phyloP scores from a whole-genome alignment of 2,888 invertebrate genomes.

The Synergus gifuensis region DNA sequence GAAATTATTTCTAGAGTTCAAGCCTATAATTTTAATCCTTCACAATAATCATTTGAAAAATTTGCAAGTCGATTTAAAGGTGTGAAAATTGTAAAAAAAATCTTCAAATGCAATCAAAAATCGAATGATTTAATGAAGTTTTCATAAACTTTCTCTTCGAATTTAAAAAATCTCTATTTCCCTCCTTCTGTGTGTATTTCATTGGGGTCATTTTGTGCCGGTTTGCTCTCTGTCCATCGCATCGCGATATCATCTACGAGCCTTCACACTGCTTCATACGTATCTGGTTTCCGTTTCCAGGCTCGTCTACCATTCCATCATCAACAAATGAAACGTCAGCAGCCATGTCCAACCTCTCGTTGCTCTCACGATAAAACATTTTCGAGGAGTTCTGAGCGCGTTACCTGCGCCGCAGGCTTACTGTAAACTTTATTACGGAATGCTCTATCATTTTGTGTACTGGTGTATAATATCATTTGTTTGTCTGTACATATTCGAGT shows the following conservation, averaged over 20 bases:
- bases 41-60: not conserved
- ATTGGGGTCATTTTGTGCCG: constrained; percentile 42
- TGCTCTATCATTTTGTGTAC: constrained; percentile 23
- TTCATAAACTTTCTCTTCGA: not conserved
- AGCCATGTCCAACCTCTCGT: constrained; percentile 44
- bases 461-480: not conserved
- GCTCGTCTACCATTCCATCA: constrained; percentile 48
- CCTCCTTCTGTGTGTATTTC: constrained; percentile 12
- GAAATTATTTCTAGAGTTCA: no score
- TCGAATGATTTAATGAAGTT: not conserved
- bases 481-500: not conserved
- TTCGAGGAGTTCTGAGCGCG: constrained; percentile 44
- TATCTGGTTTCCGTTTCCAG: constrained; percentile 41
- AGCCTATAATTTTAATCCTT: not conserved
- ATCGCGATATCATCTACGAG: constrained; percentile 38
- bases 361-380: constrained; percentile 46
- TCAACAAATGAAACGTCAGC: constrained; percentile 54
- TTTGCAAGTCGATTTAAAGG: no score
- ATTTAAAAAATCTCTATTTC: constrained; percentile 1
- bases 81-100: no score
- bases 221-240: constrained; percentile 42
- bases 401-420: constrained; percentile 36
- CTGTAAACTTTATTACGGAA: constrained; percentile 39
- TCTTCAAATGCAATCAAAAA: not conserved
- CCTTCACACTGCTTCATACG: constrained; percentile 41